phyloP scores from a whole-genome alignment of 2,113 vertebrate species.

The Genyomyrus donnyi region DNA sequence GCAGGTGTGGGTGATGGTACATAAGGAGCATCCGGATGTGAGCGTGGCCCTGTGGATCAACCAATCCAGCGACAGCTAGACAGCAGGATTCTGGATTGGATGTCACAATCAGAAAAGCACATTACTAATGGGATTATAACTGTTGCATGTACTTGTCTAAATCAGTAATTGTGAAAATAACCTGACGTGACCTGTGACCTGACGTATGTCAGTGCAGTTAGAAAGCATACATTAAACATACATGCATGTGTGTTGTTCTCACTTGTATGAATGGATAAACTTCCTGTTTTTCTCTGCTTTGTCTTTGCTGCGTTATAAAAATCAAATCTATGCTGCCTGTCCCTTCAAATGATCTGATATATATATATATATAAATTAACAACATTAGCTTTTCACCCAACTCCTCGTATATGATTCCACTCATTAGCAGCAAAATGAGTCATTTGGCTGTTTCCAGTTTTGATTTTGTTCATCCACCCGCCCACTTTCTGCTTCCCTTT shows the following conservation, averaged over 20 bases:
- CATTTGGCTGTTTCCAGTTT: neutral
- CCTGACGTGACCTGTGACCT: too few species aligned
- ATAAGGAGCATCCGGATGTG: neutral
- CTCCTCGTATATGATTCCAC: neutral
- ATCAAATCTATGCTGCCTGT: neutral
- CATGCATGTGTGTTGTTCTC: neutral
- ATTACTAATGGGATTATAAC: neutral
- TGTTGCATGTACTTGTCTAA: neutral
- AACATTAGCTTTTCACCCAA: neutral
- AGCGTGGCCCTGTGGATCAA: neutral
- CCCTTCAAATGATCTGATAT: neutral
- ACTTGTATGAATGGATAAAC: neutral
- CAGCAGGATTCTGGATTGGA: neutral
- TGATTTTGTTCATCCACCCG: neutral
- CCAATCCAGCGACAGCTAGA: neutral
- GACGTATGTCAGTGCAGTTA: neutral
- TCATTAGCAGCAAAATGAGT: neutral
- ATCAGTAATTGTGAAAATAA: neutral
- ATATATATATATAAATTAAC: neutral
- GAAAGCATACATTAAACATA: neutral
- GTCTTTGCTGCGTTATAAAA: neutral
- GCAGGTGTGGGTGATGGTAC: neutral
- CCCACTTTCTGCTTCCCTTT: neutral
- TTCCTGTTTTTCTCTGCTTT: neutral
- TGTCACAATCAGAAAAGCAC: neutral